phyloP scores from a whole-genome alignment of 2,888 invertebrate genomes.

The Serrognathus titanus region DNA sequence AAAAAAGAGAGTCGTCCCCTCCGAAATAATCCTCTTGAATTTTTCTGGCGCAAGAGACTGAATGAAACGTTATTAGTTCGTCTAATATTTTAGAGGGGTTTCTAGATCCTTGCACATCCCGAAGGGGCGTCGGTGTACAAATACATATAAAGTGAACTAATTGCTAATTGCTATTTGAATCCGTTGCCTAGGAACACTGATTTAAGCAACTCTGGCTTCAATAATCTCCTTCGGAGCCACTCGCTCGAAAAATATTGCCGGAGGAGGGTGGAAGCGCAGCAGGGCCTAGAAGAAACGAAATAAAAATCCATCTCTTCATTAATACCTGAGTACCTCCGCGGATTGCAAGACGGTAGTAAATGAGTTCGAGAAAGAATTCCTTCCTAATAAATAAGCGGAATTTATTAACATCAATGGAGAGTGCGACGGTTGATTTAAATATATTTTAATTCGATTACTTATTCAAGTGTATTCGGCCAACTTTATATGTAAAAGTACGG shows the following conservation, averaged over 20 bases:
- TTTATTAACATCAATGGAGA: no score
- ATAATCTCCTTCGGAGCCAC: conserved; percentile 11
- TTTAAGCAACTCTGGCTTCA: conserved; percentile 26
- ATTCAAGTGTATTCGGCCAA: no score
- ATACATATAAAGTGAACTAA: conserved; percentile 43
- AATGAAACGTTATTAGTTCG: conserved; percentile 26
- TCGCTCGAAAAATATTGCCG: conserved; percentile 16
- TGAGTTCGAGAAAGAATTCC: no score
- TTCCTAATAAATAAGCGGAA: no score
- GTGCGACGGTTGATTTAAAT: no score
- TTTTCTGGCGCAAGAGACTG: conserved; percentile 24
- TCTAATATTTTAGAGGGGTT: conserved; percentile 21
- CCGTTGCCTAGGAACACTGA: conserved; percentile 44
- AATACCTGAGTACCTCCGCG: no score
- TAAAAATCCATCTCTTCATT: no score
- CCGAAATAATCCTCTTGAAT: conserved; percentile 22
- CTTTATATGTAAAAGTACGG: no score
- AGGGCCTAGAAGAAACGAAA: no score
- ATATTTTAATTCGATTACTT: no score
- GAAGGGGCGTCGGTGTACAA: conserved; percentile 37
- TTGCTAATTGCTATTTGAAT: conserved; percentile 47
- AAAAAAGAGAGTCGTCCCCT: no score
- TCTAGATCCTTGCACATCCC: conserved; percentile 6
- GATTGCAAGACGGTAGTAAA: no score
- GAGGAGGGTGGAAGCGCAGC: neutral